These are phyloP conservation scores for Coluber constrictor DNA, from an alignment of 2,797 vertebrate genomes.

Conservation along the genomic window DNA sequence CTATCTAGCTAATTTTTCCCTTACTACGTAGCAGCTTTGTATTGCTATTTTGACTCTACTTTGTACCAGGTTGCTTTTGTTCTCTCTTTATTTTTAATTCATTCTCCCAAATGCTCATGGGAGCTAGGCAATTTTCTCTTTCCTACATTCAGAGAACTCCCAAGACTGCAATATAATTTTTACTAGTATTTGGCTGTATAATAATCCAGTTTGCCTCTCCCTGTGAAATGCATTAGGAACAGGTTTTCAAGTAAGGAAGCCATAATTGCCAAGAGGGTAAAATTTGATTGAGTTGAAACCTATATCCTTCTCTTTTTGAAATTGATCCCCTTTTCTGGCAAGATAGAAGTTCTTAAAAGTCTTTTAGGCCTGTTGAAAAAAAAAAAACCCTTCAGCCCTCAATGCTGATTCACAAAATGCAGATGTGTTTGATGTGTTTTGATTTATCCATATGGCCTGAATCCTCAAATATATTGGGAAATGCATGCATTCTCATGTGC, in stretches of 20 bases:
- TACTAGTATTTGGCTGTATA: slow-evolving; percentile 17
- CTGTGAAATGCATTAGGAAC: not conserved
- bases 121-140: slow-evolving; percentile 12
- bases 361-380: not conserved
- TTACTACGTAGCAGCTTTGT: not conserved
- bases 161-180: slow-evolving; percentile 12
- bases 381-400: not conserved
- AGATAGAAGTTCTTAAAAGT: not conserved
- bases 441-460: not conserved
- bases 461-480: not conserved
- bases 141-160: slow-evolving; percentile 8
- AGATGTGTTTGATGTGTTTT: not conserved
- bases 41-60: not conserved
- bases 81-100: not conserved
- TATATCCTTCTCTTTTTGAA: not conserved
- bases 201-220: not conserved
- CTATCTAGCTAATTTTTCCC: not conserved
- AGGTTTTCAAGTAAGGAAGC: slow-evolving; percentile 22
- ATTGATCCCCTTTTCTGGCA: not conserved
- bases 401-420: not conserved
- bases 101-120: not conserved
- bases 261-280: slow-evolving; percentile 2
- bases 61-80: not conserved
- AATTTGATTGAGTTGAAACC: slow-evolving; percentile 8
- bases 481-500: not conserved